Percentiles rank a stretch among this genome's conserved stretches.
Conservation (phyloP, 1,140 invertebrate genomes). For the Phocides pigmalion region DNA sequence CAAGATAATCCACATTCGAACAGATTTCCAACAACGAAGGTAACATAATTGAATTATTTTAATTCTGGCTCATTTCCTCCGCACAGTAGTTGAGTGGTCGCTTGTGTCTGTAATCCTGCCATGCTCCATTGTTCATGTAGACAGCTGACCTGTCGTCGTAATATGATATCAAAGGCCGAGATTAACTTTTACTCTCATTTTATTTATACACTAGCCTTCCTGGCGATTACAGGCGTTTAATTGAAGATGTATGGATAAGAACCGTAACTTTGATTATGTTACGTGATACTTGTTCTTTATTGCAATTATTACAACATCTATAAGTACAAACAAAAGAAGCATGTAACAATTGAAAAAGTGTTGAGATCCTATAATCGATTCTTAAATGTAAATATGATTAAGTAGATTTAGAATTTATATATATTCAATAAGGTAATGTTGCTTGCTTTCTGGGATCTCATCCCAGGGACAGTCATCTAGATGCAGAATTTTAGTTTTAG, state of each 20-base stretch:
- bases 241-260: not conserved
- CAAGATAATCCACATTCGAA: not conserved
- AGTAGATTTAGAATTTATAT: too few species aligned
- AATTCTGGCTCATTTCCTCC: constrained; percentile 8
- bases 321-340: too few species aligned
- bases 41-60: constrained; percentile 5
- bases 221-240: constrained; percentile 10
- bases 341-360: too few species aligned
- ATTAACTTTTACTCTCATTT: constrained; percentile 27
- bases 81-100: constrained; percentile 15
- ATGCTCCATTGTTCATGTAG: constrained; percentile 26
- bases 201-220: constrained; percentile 19
- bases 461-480: too few species aligned
- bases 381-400: too few species aligned
- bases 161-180: constrained; percentile 12
- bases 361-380: too few species aligned
- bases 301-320: too few species aligned
- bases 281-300: too few species aligned
- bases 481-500: too few species aligned
- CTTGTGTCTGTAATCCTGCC: constrained; percentile 9
- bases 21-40: not conserved
- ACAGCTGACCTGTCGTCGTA: constrained; percentile 26
- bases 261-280: too few species aligned
- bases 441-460: too few species aligned
- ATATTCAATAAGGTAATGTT: too few species aligned